A percentile compares a stretch with the other conserved stretches of the same genome.
Evolutionary conservation across 2,888 invertebrate genomes (phyloP).

Genomic region (Colostygia pectinataria): DNA sequence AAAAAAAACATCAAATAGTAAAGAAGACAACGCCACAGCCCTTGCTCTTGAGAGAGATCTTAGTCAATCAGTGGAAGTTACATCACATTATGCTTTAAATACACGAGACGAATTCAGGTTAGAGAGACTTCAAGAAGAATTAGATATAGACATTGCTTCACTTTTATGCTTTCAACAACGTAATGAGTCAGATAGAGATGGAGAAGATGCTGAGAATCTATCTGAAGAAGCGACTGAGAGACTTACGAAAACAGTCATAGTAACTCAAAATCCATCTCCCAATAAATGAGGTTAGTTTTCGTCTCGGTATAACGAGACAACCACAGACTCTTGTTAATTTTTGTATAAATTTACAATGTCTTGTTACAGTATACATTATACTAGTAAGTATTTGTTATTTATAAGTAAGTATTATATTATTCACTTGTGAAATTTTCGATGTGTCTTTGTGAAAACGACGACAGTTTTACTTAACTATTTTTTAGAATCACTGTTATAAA

Average conservation of each 20-base stretch:
- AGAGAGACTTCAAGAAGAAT: constrained; percentile 11
- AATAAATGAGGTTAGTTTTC: constrained; percentile 9
- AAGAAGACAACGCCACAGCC: neutral
- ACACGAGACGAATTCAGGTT: constrained; percentile 23
- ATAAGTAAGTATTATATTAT: constrained; percentile 14
- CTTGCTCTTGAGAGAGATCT: neutral
- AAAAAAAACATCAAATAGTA: neutral
- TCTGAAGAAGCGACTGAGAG: neutral
- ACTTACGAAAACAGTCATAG: neutral
- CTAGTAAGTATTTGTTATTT: constrained; percentile 32
- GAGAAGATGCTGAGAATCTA: constrained; percentile 1
- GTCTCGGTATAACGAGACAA: constrained; percentile 20
- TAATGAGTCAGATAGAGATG: neutral
- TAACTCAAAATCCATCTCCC: constrained; percentile 34
- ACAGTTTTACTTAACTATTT: constrained; percentile 58
- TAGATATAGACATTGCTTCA: constrained; percentile 9
- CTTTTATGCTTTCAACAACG: neutral
- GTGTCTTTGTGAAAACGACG: constrained; percentile 55
- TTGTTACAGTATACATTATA: constrained; percentile 47
- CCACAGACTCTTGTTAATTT: constrained; percentile 50
- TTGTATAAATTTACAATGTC: constrained; percentile 63
- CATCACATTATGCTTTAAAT: constrained; percentile 9
- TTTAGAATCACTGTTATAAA: constrained; percentile 60
- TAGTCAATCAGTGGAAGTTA: constrained; percentile 7
- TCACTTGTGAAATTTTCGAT: constrained; percentile 56